These are phyloP conservation scores for Podarcis cretensis DNA, from an alignment of 2,113 vertebrate genomes.

Conservation along the genomic window DNA sequence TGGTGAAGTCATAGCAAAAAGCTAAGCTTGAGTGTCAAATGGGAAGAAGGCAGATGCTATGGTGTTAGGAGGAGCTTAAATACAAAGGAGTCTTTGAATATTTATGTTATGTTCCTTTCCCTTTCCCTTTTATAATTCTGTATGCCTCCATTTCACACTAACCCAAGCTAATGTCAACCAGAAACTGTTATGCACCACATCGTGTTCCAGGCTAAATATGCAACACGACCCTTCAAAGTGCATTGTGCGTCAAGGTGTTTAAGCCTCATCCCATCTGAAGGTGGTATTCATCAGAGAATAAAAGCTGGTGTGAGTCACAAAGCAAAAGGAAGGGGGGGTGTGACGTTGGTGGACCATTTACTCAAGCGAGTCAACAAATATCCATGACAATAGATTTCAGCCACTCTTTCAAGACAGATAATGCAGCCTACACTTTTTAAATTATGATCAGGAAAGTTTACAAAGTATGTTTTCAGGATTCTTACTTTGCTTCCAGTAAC, in stretches of 20 bases:
- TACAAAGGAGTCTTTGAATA: background rate
- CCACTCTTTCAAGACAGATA: background rate
- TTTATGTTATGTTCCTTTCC: background rate
- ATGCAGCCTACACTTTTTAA: background rate
- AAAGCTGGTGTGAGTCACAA: constrained; percentile 23
- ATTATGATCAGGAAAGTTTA: background rate
- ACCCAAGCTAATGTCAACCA: background rate
- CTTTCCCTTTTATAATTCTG: background rate
- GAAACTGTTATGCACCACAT: background rate
- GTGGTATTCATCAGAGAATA: background rate
- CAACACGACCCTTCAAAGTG: background rate
- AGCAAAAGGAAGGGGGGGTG: background rate
- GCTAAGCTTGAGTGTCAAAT: background rate
- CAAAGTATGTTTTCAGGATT: background rate
- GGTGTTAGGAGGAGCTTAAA: no score
- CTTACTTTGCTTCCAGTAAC: background rate
- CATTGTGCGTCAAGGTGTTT: constrained; percentile 2
- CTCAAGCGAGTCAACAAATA: background rate
- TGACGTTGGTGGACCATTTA: background rate
- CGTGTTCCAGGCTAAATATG: background rate
- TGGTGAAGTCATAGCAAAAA: background rate
- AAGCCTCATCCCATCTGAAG: background rate
- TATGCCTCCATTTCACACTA: background rate
- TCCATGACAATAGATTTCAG: background rate
- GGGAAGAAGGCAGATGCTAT: background rate